These are phyloP conservation scores for Intellagama lesueurii DNA, from an alignment of 2,797 vertebrate species.

Conservation along the genomic window DNA sequence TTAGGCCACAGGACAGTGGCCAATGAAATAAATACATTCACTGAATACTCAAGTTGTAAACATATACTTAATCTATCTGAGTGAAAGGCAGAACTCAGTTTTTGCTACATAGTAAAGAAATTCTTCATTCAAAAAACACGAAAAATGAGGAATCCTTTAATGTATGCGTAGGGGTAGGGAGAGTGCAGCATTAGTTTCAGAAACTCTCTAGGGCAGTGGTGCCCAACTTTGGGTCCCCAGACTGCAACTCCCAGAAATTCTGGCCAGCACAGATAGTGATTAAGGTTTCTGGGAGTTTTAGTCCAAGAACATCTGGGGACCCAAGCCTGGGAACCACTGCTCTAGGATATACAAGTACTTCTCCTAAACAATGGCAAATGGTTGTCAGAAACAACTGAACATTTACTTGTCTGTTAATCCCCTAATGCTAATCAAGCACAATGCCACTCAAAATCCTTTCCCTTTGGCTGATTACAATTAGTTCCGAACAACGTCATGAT, in stretches of 20 bases:
- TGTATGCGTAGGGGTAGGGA: neutral
- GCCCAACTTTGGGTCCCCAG: too few species aligned
- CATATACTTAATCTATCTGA: neutral
- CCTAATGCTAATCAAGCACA: slow-evolving; percentile 29
- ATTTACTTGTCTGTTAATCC: slow-evolving; percentile 19
- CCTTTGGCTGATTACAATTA: neutral
- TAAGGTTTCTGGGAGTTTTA: too few species aligned
- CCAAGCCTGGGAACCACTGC: neutral
- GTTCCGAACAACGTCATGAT: slow-evolving; percentile 1
- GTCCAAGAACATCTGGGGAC: too few species aligned
- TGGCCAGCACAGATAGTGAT: too few species aligned
- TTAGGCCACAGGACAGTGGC: too few species aligned
- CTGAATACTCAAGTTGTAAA: neutral
- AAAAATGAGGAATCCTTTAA: neutral
- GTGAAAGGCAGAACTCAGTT: neutral
- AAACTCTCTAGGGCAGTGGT: too few species aligned
- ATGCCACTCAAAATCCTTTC: slow-evolving; percentile 32
- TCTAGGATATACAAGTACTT: neutral
- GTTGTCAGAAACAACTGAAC: slow-evolving; percentile 22
- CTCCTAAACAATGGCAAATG: slow-evolving; percentile 8
- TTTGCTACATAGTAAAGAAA: neutral
- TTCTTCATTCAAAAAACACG: neutral
- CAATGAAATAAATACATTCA: neutral
- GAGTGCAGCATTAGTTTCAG: neutral
- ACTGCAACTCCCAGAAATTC: too few species aligned